phyloP scores from a whole-genome alignment of 2,113 vertebrate species.

The Rhadina sibilatrix region DNA sequence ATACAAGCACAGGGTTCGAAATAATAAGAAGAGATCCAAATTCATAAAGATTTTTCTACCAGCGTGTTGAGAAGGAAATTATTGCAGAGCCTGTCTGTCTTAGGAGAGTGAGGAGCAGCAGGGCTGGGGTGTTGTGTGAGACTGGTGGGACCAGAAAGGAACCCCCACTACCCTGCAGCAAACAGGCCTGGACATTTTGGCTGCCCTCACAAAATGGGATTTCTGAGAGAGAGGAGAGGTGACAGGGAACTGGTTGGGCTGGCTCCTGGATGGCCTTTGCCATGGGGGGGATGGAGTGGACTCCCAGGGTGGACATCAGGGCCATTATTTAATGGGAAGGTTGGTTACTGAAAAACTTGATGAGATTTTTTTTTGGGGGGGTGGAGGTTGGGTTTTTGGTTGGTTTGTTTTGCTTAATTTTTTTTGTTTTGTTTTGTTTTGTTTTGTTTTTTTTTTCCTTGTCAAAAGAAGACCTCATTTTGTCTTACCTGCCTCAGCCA shows the following conservation, averaged over 20 bases:
- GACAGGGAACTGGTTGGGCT: fast-evolving
- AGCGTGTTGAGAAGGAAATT: background rate
- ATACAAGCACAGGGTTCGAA: constrained; percentile 1
- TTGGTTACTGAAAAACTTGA: background rate
- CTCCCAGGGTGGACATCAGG: fast-evolving
- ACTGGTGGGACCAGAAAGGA: background rate
- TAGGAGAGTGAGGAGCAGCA: background rate
- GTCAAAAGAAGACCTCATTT: background rate
- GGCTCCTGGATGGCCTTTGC: background rate
- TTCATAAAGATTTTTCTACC: background rate
- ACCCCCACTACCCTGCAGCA: background rate
- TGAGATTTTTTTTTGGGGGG: background rate
- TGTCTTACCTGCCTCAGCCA: background rate
- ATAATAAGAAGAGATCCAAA: constrained; percentile 2
- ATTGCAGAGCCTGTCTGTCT: background rate
- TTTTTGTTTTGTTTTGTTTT: background rate
- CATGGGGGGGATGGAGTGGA: fast-evolving
- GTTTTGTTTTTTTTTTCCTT: background rate
- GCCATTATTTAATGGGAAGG: background rate
- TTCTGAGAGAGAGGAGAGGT: background rate
- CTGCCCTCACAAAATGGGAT: background rate
- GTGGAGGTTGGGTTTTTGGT: no score
- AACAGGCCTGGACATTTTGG: background rate
- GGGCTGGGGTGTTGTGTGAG: background rate
- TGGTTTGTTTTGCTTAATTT: background rate